phyloP scores from a whole-genome alignment of 2,113 vertebrate species.

The Passer domesticus region DNA sequence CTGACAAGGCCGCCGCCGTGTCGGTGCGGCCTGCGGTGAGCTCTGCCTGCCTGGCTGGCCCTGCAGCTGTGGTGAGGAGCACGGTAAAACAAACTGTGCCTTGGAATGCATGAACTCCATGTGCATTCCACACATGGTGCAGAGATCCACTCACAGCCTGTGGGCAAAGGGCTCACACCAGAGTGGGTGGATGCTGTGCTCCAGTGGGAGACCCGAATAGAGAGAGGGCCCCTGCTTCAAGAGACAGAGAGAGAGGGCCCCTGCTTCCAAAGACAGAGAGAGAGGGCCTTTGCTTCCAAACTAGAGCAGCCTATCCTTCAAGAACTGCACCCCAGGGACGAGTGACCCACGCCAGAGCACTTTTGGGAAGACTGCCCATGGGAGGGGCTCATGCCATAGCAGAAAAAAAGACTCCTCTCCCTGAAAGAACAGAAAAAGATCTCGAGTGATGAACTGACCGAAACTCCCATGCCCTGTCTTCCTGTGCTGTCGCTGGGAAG shows the following conservation, averaged over 20 bases:
- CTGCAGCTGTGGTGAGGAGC: neutral
- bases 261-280: too few species aligned
- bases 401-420: neutral
- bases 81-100: neutral
- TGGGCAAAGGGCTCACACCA: neutral
- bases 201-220: neutral
- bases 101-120: rapidly evolving
- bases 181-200: neutral
- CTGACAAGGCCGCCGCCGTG: neutral
- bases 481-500: rapidly evolving
- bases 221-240: neutral
- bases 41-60: neutral
- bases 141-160: neutral
- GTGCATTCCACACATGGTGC: too few species aligned
- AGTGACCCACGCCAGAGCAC: neutral
- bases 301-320: too few species aligned
- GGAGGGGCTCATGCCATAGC: rapidly evolving
- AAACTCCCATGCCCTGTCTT: neutral
- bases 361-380: neutral
- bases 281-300: too few species aligned
- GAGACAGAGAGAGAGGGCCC: neutral
- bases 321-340: too few species aligned
- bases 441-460: neutral
- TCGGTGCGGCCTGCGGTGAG: too few species aligned
- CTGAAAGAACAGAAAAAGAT: neutral